Evolutionary conservation across 2,888 invertebrate species (phyloP), one percentile per base, ranked within the genome.

Genomic region (Sussaba pulchella): DNA sequence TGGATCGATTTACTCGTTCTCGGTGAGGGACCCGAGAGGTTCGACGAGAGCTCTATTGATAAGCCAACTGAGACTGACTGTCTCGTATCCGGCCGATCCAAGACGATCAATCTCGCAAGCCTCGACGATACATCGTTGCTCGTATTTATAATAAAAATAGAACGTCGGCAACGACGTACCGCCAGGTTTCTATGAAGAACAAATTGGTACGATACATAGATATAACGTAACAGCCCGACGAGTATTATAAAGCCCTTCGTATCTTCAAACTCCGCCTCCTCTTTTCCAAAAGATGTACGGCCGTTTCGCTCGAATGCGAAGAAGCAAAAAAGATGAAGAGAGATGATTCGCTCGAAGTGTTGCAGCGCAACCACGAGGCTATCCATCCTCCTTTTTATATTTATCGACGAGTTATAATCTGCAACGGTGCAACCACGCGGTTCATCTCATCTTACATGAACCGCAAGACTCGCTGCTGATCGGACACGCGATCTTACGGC

Each of bases 1-100:
- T 12, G 64, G 52, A 64, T 79, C 39, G 71, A 36, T 61, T 52
- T 54, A 69, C 63, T 69, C 67, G 72, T 67, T 72, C 63, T 72
- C 61, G 63, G 63, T 41, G 52, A 52, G 57, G 2, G 31, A 57
- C 69, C 76, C 69, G 45, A 67, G 72, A 80, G 74, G 47, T 39
- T 52, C 75, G 45, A 57, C 54, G 54, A 75, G 69, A 71, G 70
- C 79, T 36, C 52, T 72, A 76, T 76, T 72, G 72, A 80, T 80
- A 80, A 80, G 76, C 72, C 71, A 72, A 75, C 75, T 52, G 80
- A 76, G 76, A 67, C 71, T 64, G 47, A 57, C 67, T 71, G 66
- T 72, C 76, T 57, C 67, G 45, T 63, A 76, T 67, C 71, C 76
- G 41, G 19, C 57, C 45, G n/a, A 61, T 61, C 14, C 36, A 31